These are phyloP conservation scores for Pseudorasbora parva DNA, from an alignment of 2,113 vertebrate genomes.

Conservation along the genomic window DNA sequence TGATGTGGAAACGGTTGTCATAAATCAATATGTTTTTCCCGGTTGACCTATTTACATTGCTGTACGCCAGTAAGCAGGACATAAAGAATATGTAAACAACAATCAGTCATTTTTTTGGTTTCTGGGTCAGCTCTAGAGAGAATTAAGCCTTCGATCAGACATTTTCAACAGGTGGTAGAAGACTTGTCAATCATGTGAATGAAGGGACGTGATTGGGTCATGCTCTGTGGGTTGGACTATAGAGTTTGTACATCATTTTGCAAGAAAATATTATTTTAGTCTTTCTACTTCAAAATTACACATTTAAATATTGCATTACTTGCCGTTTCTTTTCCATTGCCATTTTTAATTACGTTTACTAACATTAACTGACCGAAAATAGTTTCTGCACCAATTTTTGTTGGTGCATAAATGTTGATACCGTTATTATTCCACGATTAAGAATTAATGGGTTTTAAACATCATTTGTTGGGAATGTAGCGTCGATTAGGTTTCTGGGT, in stretches of 20 bases:
- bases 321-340: background rate
- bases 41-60: slow-evolving; percentile 55
- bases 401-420: background rate
- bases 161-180: background rate
- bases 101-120: background rate
- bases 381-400: background rate
- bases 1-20: slow-evolving; percentile 5
- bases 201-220: background rate
- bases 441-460: background rate
- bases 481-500: no score
- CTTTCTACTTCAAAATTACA: no score
- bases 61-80: background rate
- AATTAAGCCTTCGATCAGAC: background rate
- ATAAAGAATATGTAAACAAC: background rate
- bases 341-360: background rate
- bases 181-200: background rate
- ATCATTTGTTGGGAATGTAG: background rate
- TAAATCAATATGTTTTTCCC: slow-evolving; percentile 58
- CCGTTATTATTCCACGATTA: no score
- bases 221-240: no score
- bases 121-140: background rate
- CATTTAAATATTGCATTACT: no score
- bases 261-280: no score
- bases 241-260: no score
- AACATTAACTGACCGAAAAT: background rate